Base-by-base conservation (phyloP, 1,140 invertebrate species). In the Spodoptera litura region DNA sequence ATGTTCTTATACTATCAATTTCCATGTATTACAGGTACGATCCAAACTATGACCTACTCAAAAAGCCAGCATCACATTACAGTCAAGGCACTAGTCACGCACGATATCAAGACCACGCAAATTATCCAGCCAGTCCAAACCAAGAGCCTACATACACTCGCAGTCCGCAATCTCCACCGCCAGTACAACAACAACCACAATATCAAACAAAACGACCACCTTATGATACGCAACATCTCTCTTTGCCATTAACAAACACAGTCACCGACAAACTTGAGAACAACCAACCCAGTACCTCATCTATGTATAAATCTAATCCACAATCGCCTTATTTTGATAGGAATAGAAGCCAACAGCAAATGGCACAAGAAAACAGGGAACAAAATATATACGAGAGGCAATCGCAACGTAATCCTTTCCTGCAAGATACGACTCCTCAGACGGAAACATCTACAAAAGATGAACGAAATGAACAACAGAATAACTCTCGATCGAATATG, bases 21-120 rank as follows among this genome's bases (percentile, higher is more conserved):
- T 71, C 35, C 31, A 78, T 74, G 44, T 59, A 74, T 94, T 94
- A 86, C 90, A 95, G 94, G 90, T 94, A 94, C 77, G 94, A 95
- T 89, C 94, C 94, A 78, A 95, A 94, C 84, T 95, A 95, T 77
- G 94, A 95, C 80, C 84, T 95, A 85, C 89, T 95, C 51, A 94
- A 94, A 93, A 91, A 95, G 81, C 93, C 93, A 78, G 90, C 91
- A 85, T 93, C 91, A 88, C 92, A 94, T 73, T 94, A 94, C 81
- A 94, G 88, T 86, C 90, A 90, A 87, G 89, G 91, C 86, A 89
- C 88, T 82, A 89, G 75, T 87, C 87, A 91, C 79, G 89, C 83
- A 79, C 89, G 91, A 79, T 90, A 91, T 79, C 88, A 88, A 75
- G 91, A 94, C 31, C 87, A 89, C 81, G 81, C 83, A 53, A 91